These are phyloP conservation scores for Burhinus oedicnemus DNA, from an alignment of 2,113 vertebrate species.

Conservation along the genomic window DNA sequence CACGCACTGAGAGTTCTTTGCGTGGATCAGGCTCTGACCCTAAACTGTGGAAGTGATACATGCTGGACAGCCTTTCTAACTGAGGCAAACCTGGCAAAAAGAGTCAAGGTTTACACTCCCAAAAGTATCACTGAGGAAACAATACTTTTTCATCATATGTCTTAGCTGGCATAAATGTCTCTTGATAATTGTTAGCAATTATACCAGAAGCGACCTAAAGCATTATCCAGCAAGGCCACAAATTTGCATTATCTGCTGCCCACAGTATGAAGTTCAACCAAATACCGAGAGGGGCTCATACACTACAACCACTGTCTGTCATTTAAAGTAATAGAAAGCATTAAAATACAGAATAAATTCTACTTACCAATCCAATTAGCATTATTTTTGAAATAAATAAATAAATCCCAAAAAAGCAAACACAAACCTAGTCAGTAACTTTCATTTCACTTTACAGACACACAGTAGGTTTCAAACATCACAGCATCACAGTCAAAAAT, in stretches of 20 bases:
- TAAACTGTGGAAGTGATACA: not conserved
- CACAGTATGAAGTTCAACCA: not conserved
- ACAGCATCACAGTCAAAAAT: not conserved
- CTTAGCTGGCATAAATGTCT: not conserved
- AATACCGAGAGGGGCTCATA: not conserved
- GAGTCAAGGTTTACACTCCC: not conserved
- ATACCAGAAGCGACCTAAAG: not conserved
- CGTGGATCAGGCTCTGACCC: not conserved
- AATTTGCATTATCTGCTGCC: not conserved
- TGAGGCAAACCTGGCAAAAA: not conserved
- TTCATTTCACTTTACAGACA: not conserved
- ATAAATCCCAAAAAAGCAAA: too few species aligned
- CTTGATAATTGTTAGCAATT: not conserved
- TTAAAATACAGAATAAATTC: not conserved
- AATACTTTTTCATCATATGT: not conserved
- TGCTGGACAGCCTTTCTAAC: not conserved
- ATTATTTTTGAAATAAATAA: not conserved
- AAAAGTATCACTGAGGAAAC: not conserved
- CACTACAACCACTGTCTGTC: accelerated
- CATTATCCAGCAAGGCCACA: not conserved
- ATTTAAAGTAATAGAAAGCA: not conserved
- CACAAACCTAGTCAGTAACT: not conserved
- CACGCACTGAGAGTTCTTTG: not conserved
- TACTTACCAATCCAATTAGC: not conserved
- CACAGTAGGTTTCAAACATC: not conserved